Conservation (phyloP, 2,113 vertebrate genomes). For the Eretmochelys imbricata region DNA sequence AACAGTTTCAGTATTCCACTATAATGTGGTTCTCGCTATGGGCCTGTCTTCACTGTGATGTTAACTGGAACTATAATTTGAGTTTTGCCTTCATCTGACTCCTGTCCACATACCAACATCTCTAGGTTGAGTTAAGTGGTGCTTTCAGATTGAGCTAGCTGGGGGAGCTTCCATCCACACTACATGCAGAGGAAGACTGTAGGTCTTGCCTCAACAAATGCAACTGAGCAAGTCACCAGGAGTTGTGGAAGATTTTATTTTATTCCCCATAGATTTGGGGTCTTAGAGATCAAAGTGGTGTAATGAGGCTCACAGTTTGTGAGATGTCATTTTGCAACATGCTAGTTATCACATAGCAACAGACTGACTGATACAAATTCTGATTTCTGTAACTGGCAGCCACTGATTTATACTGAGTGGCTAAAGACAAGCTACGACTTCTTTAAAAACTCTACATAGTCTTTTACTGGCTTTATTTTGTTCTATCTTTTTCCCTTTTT, state of each 20-base stretch:
- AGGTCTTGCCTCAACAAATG: not conserved
- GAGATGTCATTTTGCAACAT: not conserved
- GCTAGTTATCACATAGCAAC: not conserved
- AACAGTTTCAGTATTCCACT: not conserved
- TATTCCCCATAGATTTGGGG: not conserved
- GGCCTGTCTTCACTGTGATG: not conserved
- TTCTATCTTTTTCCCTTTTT: not conserved
- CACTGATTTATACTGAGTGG: rapidly evolving
- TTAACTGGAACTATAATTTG: not conserved
- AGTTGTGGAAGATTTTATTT: not conserved
- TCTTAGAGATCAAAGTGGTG: not conserved
- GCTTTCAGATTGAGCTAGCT: not conserved
- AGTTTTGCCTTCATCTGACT: not conserved
- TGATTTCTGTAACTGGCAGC: rapidly evolving
- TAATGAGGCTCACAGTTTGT: not conserved
- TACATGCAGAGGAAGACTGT: not conserved
- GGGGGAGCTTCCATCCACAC: not conserved
- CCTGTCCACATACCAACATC: not conserved
- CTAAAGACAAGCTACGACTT: not conserved
- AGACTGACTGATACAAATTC: not conserved
- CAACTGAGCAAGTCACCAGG: not conserved
- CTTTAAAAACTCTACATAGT: not conserved
- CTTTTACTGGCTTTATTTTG: not conserved
- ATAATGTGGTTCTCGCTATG: not conserved
- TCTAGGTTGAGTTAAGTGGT: not conserved